Base-by-base conservation (phyloP, 2,113 vertebrate species). In the Thryonomys swinderianus region DNA sequence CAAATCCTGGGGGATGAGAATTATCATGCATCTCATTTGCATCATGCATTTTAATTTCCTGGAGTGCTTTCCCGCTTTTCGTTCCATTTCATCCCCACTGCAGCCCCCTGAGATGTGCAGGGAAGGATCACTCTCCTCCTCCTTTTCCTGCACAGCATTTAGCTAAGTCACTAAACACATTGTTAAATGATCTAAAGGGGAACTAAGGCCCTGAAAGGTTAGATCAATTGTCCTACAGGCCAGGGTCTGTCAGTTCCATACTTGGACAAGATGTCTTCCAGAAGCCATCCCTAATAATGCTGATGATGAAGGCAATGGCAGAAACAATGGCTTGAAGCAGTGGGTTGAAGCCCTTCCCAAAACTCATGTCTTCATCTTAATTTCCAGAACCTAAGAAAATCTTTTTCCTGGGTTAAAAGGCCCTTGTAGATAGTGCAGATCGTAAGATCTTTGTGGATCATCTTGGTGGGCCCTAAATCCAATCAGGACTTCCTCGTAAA, bases 251-350 rank as follows among this genome's bases (percentile, higher is more conserved):
- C 7, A 37, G 30, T 90, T 79, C 59, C 27, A 8, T 40, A 18
- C 53, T 30, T 11, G n/a, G 82, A 34, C 64, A 16, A 13, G 1
- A 1, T 0, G 5, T n/a, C 32, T 59, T 42, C 53, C 0, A 14
- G 53, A n/a, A 78, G 32, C 34, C 9, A 5, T 16, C 27, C 61
- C 67, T n/a, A 4, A 20, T 2, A 1, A 10, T 4, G 25, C 12
- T 0, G 4, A 12, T 0, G 0, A 34, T 20, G 2, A 42, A 3
- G 34, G 20, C 0, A 9, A 2, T 13, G 4, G 2, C 0, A 18
- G 5, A 13, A 18, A 45, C 0, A 4, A 12, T 0, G 7, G 57
- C 11, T 1, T 10, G 9, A 1, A 17, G 9, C 21, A 12, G 14
- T n/a, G 30, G 48, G 45, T 5, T 6, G 9, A 78, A 51, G 1